Conservation (phyloP, 2,888 invertebrate genomes). For the Luffia ferchaultella region DNA sequence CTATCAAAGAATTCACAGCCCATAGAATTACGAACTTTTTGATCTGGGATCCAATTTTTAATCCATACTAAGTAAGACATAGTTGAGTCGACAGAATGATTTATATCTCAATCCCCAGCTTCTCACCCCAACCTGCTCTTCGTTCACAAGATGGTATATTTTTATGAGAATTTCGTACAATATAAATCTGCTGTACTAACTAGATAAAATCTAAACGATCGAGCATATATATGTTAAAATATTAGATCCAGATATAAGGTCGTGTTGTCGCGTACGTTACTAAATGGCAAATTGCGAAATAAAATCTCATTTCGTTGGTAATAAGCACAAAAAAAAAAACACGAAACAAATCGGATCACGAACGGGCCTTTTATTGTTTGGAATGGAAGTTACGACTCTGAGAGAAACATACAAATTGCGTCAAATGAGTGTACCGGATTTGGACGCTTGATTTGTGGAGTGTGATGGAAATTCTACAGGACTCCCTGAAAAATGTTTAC, state of each 20-base stretch:
- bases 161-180: not conserved
- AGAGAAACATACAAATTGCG: not conserved
- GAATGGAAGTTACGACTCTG: not conserved
- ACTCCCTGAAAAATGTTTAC: no score
- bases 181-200: not conserved
- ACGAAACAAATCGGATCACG: not conserved
- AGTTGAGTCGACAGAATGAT: no score
- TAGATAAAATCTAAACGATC: no score
- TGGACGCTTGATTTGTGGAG: not conserved
- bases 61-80: no score
- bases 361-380: not conserved
- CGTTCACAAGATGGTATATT: not conserved
- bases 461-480: not conserved
- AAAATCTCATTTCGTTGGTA: not conserved
- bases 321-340: not conserved
- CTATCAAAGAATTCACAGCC: no score
- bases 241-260: not conserved
- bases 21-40: no score
- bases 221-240: no score
- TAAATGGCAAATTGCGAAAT: not conserved
- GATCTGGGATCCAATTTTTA: no score
- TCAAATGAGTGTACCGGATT: not conserved
- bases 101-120: not conserved
- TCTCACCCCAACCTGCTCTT: not conserved
- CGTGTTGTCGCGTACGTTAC: not conserved